Percentiles rank a stretch among this genome's conserved stretches.
Evolutionary conservation across 2,797 vertebrate genomes (phyloP).

Genomic region (Pangasius mekongensis): DNA sequence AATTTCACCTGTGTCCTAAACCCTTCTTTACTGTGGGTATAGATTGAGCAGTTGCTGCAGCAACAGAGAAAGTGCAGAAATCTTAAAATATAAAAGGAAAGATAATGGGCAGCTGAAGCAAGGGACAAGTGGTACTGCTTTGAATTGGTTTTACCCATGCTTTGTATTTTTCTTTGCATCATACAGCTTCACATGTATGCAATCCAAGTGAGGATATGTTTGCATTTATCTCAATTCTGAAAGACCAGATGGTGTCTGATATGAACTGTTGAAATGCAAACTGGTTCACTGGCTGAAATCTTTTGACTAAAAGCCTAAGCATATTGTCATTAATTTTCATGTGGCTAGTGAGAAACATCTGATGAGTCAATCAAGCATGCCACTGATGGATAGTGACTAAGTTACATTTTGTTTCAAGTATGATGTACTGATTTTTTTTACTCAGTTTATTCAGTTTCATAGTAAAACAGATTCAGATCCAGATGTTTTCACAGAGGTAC

Average conservation of each 20-base stretch:
- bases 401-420: not conserved
- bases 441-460: not conserved
- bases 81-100: not conserved
- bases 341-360: not conserved
- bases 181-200: not conserved
- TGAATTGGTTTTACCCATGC: not conserved
- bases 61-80: constrained; percentile 15
- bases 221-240: not conserved
- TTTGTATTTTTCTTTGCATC: not conserved
- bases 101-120: not conserved
- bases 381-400: not conserved
- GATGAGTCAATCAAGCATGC: not conserved
- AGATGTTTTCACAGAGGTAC: not conserved
- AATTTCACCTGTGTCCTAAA: not conserved
- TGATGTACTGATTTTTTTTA: not conserved
- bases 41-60: constrained; percentile 33
- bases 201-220: not conserved
- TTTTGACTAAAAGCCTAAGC: too few relatives aligned
- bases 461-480: not conserved
- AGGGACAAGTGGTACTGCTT: not conserved
- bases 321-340: not conserved
- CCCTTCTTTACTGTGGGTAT: not conserved
- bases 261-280: not conserved
- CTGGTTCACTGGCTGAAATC: not conserved
- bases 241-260: not conserved